Conservation (phyloP, 2,113 vertebrate genomes). For the Scortum barcoo region DNA sequence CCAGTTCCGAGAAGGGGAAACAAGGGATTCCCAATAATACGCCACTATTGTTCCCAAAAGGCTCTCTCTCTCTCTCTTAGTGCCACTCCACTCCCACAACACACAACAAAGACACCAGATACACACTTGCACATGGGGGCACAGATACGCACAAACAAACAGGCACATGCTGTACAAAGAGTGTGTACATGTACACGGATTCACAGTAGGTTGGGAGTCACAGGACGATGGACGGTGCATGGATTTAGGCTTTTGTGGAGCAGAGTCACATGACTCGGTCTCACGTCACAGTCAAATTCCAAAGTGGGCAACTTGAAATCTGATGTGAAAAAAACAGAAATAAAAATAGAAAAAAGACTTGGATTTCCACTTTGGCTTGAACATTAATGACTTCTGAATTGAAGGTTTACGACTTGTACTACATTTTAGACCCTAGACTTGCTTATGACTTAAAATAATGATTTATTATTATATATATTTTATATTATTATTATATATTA, state of each 20-base stretch:
- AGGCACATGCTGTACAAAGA: not conserved
- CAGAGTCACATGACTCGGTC: not conserved
- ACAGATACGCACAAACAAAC: slow-evolving; percentile 38
- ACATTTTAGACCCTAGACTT: not conserved
- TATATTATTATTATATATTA: no score
- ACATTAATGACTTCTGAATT: not conserved
- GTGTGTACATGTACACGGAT: not conserved
- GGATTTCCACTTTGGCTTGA: not conserved
- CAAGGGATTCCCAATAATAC: slow-evolving; percentile 78
- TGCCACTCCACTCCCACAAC: slow-evolving; percentile 46
- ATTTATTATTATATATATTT: no score
- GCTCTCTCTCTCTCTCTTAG: slow-evolving; percentile 28
- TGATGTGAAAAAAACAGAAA: not conserved
- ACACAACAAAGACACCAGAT: slow-evolving; percentile 42
- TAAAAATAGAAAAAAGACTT: not conserved
- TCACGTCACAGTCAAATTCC: not conserved
- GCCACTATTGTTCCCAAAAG: slow-evolving; percentile 76
- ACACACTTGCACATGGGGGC: slow-evolving; percentile 34
- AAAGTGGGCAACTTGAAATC: not conserved
- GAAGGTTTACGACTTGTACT: no score
- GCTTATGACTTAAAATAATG: no score
- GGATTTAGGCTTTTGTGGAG: not conserved
- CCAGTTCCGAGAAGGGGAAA: slow-evolving; percentile 73
- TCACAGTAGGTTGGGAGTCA: not conserved
- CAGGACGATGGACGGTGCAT: not conserved